These are phyloP conservation scores for Aotus griseimembra DNA, from an alignment of 2,797 vertebrate genomes.

Conservation along the genomic window DNA sequence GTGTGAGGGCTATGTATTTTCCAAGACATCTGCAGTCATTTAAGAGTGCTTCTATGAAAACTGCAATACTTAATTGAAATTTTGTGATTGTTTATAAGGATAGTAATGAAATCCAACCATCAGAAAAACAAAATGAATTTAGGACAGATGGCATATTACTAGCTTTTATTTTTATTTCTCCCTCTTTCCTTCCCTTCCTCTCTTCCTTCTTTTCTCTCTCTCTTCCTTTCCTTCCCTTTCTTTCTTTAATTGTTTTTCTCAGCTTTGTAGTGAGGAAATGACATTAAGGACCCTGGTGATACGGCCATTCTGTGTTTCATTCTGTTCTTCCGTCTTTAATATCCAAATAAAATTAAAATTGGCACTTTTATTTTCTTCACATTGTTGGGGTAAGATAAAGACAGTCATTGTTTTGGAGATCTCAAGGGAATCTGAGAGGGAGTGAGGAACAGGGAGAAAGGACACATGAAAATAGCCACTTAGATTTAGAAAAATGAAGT, in stretches of 20 bases:
- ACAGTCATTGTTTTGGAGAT: background rate
- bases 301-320: background rate
- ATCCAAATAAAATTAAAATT: background rate
- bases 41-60: constrained; percentile 53
- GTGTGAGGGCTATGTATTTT: background rate
- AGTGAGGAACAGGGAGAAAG: background rate
- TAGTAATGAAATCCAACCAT: constrained; percentile 44
- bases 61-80: constrained; percentile 36
- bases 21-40: constrained; percentile 15
- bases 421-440: constrained; percentile 9
- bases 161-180: background rate
- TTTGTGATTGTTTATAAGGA: constrained; percentile 57
- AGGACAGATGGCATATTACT: background rate
- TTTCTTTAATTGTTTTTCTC: background rate
- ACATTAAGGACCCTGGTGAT: background rate
- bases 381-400: background rate
- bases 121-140: constrained; percentile 46
- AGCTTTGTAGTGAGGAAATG: background rate
- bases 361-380: background rate
- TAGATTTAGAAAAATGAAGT: background rate
- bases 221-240: background rate
- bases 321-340: background rate
- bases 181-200: background rate
- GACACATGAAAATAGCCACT: background rate
- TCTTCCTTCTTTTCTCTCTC: background rate